phyloP scores from a whole-genome alignment of 2,797 vertebrate species.

The Spinus olivaceus region DNA sequence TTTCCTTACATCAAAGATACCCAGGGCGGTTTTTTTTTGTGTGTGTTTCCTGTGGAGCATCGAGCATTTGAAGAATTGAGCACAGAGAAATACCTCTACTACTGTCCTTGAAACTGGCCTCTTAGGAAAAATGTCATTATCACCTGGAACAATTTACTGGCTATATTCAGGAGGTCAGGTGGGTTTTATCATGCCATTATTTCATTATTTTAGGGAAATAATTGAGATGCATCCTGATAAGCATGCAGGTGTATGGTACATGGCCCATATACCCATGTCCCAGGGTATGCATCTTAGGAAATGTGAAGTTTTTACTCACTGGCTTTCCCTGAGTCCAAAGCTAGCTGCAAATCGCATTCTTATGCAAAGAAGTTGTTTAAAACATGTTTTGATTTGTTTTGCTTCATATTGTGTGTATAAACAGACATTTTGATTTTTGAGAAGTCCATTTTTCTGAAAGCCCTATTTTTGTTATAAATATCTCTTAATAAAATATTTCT shows the following conservation, averaged over 20 bases:
- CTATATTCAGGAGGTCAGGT: background rate
- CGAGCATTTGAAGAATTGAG: background rate
- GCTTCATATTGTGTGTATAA: background rate
- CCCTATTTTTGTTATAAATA: background rate
- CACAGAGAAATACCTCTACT: background rate
- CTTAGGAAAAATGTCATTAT: background rate
- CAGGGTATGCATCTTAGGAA: background rate
- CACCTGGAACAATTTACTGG: background rate
- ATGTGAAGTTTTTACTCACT: background rate
- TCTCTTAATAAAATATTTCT: background rate
- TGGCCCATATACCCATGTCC: background rate
- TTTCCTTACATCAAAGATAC: background rate
- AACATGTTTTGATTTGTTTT: background rate
- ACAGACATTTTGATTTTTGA: conserved; percentile 10
- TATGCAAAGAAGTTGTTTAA: background rate
- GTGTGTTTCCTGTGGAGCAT: background rate
- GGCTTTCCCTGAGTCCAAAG: background rate
- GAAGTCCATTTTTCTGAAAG: background rate
- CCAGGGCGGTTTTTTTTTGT: background rate
- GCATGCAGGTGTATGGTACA: background rate
- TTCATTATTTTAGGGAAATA: background rate
- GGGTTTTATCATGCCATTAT: background rate
- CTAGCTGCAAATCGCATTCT: background rate
- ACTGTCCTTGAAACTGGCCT: background rate
- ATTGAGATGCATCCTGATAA: background rate